Conservation (phyloP, 2,113 vertebrate genomes). For the Coptodon rendalli region DNA sequence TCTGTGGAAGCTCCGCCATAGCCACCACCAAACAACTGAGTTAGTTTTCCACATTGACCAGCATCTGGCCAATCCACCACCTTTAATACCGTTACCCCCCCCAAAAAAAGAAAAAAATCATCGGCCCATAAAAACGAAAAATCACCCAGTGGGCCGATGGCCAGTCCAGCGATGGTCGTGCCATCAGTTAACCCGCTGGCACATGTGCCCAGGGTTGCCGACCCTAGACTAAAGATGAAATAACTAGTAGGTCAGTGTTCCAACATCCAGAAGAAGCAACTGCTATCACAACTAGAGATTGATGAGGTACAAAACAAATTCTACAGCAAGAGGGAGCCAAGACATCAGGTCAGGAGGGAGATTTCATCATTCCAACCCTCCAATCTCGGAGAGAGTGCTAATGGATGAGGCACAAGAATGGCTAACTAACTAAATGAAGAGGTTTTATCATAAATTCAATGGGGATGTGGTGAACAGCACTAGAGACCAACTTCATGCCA, state of each 20-base stretch:
- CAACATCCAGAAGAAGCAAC: neutral
- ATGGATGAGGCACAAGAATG: neutral
- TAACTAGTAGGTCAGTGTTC: neutral
- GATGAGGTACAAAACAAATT: neutral
- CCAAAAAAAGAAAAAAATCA: too few species aligned
- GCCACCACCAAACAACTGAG: too few species aligned
- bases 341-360: neutral
- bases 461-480: neutral
- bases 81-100: too few species aligned
- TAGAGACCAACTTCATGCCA: neutral
- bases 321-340: neutral
- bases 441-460: neutral
- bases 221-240: neutral
- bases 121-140: too few species aligned
- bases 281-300: neutral
- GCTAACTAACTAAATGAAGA: neutral
- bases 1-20: too few species aligned
- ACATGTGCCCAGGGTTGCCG: too few species aligned
- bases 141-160: too few species aligned
- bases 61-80: too few species aligned
- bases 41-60: too few species aligned
- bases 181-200: too few species aligned
- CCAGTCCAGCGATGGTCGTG: too few species aligned
- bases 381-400: neutral
- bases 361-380: neutral